Percentiles rank a stretch among this genome's conserved stretches.
phyloP scores from a whole-genome alignment of 2,113 vertebrate species.

The Sylvia atricapilla region DNA sequence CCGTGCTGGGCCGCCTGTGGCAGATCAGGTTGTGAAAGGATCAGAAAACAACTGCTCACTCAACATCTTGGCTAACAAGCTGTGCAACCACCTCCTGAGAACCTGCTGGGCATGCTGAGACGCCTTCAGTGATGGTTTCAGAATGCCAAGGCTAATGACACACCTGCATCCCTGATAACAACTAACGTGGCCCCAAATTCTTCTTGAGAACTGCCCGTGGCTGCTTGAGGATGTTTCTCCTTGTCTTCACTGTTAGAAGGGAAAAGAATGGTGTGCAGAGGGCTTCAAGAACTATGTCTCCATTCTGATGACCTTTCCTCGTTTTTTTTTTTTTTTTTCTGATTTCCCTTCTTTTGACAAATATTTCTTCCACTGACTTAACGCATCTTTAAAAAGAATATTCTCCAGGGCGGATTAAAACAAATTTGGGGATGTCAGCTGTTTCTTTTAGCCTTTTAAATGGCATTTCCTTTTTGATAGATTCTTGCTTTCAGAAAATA shows the following conservation, averaged over 20 bases:
- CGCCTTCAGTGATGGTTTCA: background rate
- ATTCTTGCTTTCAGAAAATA: constrained; percentile 87
- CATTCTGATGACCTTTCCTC: constrained; percentile 6
- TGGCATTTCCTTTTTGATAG: constrained; percentile 81
- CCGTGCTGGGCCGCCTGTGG: fast-evolving
- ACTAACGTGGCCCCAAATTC: background rate
- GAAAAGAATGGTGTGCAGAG: background rate
- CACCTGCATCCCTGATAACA: background rate
- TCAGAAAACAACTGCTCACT: background rate
- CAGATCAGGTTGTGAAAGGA: background rate
- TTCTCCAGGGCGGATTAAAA: constrained; percentile 55
- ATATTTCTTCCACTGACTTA: constrained; percentile 42
- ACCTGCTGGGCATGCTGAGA: background rate
- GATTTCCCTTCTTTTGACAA: constrained; percentile 8
- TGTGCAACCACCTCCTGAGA: background rate
- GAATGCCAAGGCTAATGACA: background rate
- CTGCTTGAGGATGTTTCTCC: background rate
- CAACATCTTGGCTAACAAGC: background rate
- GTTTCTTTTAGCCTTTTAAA: constrained; percentile 70
- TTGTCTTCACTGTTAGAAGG: background rate
- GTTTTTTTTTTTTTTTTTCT: background rate
- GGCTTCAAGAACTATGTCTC: background rate
- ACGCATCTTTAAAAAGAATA: constrained; percentile 66
- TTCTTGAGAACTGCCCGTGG: background rate
- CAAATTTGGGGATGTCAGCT: constrained; percentile 70